These are phyloP conservation scores for Brassicogethes aeneus DNA, from an alignment of 2,888 invertebrate genomes.

Conservation along the genomic window DNA sequence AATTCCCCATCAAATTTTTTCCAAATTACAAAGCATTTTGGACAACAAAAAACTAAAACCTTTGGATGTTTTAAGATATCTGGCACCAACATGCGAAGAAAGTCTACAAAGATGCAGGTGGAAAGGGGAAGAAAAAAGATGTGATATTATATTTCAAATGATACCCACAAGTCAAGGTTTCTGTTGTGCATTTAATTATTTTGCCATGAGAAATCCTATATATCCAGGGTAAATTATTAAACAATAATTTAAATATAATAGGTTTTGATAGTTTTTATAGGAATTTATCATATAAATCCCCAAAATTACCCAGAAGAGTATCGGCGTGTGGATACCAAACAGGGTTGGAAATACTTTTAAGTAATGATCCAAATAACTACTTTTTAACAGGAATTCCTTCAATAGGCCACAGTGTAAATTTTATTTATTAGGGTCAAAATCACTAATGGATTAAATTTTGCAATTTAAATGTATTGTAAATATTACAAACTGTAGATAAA, in stretches of 20 bases:
- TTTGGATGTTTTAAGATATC: slow-evolving; percentile 7
- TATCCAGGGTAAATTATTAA: slow-evolving; percentile 25
- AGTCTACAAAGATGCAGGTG: slow-evolving; percentile 28
- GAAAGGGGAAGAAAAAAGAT: slow-evolving; percentile 29
- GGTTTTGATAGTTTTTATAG: too few species aligned
- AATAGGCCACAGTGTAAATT: slow-evolving; percentile 49
- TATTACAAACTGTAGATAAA: too few species aligned
- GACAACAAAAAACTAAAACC: slow-evolving; percentile 7
- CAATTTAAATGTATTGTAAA: too few species aligned
- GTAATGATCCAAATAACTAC: slow-evolving; percentile 51
- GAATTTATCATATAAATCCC: slow-evolving; percentile 20
- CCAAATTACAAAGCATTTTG: slow-evolving; percentile 6
- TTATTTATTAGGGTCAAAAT: slow-evolving; percentile 2
- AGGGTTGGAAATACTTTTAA: slow-evolving; percentile 52
- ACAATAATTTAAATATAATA: slow-evolving; percentile 4
- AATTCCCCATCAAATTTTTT: neutral
- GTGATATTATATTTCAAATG: slow-evolving; percentile 28
- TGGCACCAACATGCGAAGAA: slow-evolving; percentile 25
- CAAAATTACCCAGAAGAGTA: slow-evolving; percentile 47
- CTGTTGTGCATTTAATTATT: slow-evolving; percentile 60
- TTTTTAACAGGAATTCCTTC: slow-evolving; percentile 52
- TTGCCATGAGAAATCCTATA: slow-evolving; percentile 36
- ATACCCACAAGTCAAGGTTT: slow-evolving; percentile 33
- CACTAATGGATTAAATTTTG: slow-evolving; percentile 39
- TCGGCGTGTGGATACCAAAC: slow-evolving; percentile 62